phyloP scores from a whole-genome alignment of 2,888 invertebrate genomes.

The Caenorhabditis wallacei region DNA sequence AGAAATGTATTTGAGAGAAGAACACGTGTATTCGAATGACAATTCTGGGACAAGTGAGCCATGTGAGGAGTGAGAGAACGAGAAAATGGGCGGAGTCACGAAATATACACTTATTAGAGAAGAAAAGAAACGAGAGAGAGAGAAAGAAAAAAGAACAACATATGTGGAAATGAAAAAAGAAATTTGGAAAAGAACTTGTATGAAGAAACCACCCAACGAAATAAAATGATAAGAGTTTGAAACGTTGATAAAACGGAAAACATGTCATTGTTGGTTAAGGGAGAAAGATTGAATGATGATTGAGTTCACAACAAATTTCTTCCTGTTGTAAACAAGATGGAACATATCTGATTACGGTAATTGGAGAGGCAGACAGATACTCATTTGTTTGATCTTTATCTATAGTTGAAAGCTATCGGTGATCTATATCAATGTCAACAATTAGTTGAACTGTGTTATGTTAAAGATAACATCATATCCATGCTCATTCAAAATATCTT shows the following conservation, averaged over 20 bases:
- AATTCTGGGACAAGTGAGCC: slow-evolving; percentile 9
- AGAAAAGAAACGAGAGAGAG: neutral
- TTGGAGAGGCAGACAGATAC: no score
- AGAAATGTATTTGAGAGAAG: neutral
- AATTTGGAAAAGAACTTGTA: neutral
- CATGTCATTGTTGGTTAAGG: no score
- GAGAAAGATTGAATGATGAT: no score
- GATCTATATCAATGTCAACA: no score
- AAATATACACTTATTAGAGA: neutral
- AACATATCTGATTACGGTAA: no score
- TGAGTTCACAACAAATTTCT: no score
- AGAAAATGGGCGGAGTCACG: neutral
- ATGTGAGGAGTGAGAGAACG: neutral
- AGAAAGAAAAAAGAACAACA: neutral
- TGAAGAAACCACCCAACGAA: neutral
- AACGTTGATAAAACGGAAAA: neutral
- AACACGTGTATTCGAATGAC: neutral
- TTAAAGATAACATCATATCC: no score
- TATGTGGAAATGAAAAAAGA: neutral
- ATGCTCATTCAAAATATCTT: no score
- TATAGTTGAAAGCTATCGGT: no score
- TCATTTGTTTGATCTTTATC: no score
- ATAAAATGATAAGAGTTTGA: neutral
- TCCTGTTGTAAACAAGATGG: no score
- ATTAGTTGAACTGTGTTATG: no score